phyloP scores from a whole-genome alignment of 2,797 vertebrate genomes.

The Gymnoscopelus microlampas region DNA sequence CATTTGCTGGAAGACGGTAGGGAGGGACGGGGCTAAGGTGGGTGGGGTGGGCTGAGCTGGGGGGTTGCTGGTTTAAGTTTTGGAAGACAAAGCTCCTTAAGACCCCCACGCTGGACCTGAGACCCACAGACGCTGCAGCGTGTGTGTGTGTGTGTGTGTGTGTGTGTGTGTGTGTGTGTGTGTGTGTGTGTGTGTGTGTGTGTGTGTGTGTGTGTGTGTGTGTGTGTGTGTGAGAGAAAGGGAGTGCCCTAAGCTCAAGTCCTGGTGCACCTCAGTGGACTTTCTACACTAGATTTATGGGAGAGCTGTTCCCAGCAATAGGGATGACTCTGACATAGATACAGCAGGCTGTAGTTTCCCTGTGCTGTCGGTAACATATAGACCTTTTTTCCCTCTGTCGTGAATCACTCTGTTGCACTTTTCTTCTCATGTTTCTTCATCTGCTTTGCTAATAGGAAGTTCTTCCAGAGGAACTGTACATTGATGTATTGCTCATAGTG shows the following conservation, averaged over 20 bases:
- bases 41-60: neutral
- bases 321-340: neutral
- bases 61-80: neutral
- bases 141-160: conserved; percentile 33
- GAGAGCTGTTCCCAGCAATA: conserved; percentile 4
- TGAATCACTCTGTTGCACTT: no score
- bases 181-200: conserved; percentile 16
- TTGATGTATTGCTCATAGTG: no score
- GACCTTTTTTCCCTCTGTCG: neutral
- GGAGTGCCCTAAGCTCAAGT: no score
- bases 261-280: neutral
- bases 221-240: conserved; percentile 16
- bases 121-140: conserved; percentile 46
- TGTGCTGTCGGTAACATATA: neutral
- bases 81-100: conserved; percentile 58
- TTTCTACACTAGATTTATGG: conserved; percentile 5
- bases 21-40: no score
- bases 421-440: no score
- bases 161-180: conserved; percentile 17
- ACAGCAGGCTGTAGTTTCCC: neutral
- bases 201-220: neutral
- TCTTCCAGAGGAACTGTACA: no score
- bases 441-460: no score
- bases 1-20: conserved; percentile 25
- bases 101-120: conserved; percentile 29